Evolutionary conservation across 2,888 invertebrate species (phyloP).

Genomic region (Cataglyphis cursor): DNA sequence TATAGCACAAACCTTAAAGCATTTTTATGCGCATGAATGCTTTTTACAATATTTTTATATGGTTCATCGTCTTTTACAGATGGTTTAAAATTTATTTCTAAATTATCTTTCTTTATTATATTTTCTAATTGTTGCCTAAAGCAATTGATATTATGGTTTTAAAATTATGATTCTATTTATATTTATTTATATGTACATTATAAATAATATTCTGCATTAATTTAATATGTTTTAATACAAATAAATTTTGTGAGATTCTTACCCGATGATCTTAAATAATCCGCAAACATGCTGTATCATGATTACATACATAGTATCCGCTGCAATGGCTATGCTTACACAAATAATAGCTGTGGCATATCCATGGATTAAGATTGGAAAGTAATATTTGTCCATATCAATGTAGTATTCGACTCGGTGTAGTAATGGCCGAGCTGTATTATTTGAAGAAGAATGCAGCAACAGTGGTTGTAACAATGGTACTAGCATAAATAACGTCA

Average conservation of each 20-base stretch:
- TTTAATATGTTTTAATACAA: background rate
- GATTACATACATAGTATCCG: conserved; percentile 54
- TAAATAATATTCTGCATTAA: background rate
- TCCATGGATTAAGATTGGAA: conserved; percentile 43
- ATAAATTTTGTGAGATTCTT: background rate
- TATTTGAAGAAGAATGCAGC: conserved; percentile 2
- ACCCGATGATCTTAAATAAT: conserved; percentile 56
- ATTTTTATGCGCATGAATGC: conserved; percentile 32
- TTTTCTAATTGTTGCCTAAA: conserved; percentile 31
- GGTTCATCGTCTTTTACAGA: conserved; percentile 13
- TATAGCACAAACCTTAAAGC: conserved; percentile 39
- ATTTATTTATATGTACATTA: conserved; percentile 17
- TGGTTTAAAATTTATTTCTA: conserved; percentile 31
- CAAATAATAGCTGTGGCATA: conserved; percentile 7
- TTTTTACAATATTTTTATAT: conserved; percentile 38
- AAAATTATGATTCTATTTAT: background rate
- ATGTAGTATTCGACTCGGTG: conserved; percentile 48
- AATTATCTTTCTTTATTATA: background rate
- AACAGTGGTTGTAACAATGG: conserved; percentile 35
- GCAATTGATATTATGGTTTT: background rate
- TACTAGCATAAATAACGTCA: conserved; percentile 30
- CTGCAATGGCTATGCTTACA: conserved; percentile 34
- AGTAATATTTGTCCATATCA: conserved; percentile 51
- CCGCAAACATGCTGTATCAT: conserved; percentile 58
- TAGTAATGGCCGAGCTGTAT: conserved; percentile 25